Evolutionary conservation across 2,888 invertebrate genomes (phyloP).

Genomic region (Adineta ricciae): DNA sequence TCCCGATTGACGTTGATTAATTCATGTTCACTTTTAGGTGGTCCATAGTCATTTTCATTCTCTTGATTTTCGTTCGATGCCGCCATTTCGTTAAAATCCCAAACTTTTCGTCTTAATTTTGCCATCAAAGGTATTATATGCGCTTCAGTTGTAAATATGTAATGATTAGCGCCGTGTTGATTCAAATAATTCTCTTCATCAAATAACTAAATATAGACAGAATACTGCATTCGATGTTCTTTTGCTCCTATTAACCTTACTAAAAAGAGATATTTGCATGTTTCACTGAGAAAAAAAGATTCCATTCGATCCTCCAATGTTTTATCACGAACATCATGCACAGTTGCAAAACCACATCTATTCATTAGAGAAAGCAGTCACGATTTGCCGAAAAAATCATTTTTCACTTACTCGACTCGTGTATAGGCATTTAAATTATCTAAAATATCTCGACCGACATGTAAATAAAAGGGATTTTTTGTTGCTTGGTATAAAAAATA

Average conservation of each 20-base stretch:
- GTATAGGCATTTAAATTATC: conserved; percentile 54
- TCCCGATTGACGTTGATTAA: background rate
- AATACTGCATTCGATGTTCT: background rate
- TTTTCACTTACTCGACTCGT: conserved; percentile 49
- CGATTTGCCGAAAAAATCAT: background rate
- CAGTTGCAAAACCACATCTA: conserved; percentile 59
- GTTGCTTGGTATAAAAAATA: conserved; percentile 59
- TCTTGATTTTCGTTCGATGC: background rate
- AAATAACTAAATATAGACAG: conserved; percentile 53
- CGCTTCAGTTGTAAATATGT: conserved; percentile 59
- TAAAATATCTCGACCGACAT: conserved; percentile 58
- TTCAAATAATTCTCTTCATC: conserved; percentile 58
- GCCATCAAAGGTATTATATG: conserved; percentile 54
- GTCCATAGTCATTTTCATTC: background rate
- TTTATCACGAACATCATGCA: conserved; percentile 58
- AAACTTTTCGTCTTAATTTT: conserved; percentile 5
- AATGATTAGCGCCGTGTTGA: conserved; percentile 45
- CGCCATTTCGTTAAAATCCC: background rate
- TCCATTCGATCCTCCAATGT: conserved; percentile 60
- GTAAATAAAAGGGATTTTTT: conserved; percentile 59
- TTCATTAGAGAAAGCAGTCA: conserved; percentile 33
- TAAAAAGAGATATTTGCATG: conserved; percentile 59
- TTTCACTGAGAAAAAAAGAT: conserved; percentile 60
- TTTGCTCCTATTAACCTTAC: conserved; percentile 45
- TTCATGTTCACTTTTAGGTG: background rate